These are phyloP conservation scores for Melanchra persicariae DNA, from an alignment of 2,888 invertebrate species.

Conservation along the genomic window DNA sequence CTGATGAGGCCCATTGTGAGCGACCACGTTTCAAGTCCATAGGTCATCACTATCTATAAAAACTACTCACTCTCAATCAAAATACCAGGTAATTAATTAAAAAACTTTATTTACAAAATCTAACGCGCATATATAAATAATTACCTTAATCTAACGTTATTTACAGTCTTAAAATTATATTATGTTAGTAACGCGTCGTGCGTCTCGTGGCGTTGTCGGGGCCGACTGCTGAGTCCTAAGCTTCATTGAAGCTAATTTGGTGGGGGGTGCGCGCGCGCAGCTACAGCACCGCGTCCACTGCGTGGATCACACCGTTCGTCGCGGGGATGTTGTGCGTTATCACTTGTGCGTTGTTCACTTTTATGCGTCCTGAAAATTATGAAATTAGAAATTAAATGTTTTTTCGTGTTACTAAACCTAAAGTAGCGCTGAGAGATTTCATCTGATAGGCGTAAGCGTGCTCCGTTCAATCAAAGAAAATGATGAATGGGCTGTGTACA, in stretches of 20 bases:
- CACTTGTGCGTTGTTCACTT: slow-evolving; percentile 95
- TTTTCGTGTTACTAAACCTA: background rate
- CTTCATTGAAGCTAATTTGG: slow-evolving; percentile 85
- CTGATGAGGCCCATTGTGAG: no score
- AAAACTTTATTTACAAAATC: slow-evolving; percentile 88
- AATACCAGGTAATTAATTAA: slow-evolving; percentile 54
- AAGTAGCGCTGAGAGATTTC: background rate
- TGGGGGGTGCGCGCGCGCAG: slow-evolving; percentile 64
- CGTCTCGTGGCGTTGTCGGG: slow-evolving; percentile 38
- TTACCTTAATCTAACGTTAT: slow-evolving; percentile 85
- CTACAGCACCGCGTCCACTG: slow-evolving; percentile 92
- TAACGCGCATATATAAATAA: slow-evolving; percentile 87
- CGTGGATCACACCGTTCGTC: slow-evolving; percentile 97
- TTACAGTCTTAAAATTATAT: slow-evolving; percentile 85
- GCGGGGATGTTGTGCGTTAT: slow-evolving; percentile 96
- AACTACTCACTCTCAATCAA: no score
- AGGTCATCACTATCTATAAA: no score
- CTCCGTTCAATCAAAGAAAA: background rate
- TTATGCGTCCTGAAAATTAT: slow-evolving; percentile 93
- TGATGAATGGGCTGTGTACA: background rate
- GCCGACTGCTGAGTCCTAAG: slow-evolving; percentile 62
- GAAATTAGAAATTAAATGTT: background rate
- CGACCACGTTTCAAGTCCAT: no score
- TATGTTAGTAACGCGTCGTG: slow-evolving; percentile 58
- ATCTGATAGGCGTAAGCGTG: background rate